Base-by-base conservation (phyloP, 2,113 vertebrate species). In the Paraplagusia blochii region DNA sequence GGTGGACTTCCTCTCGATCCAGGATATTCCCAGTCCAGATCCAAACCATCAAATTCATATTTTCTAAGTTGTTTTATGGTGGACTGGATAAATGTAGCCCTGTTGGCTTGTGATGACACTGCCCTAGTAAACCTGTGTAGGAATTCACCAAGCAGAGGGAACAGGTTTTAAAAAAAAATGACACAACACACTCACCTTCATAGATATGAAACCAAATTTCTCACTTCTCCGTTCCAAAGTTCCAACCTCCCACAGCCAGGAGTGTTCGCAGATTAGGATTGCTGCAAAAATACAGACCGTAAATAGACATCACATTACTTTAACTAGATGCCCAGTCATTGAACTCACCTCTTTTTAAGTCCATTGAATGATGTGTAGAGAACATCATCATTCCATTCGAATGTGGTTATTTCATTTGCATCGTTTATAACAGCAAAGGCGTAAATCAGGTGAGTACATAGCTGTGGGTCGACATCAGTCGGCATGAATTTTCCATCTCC, bases 371-470 rank as follows among this genome's bases (percentile, higher is more conserved):
- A 71, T 12, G 69, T 69, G 66, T 92, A 93, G 19, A 93, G 88
- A 7, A 61, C 79, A 38, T 86, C 86, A 0, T 94, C 93, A 0
- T 94, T 90, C 91, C 91, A 92, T 55, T 94, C 90, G 0, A 79
- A 81, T 1, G 90, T 91, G 34, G 77, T 72, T 57, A 94, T 82
- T 74, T 93, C 72, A 0, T 92, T 93, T 76, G 88, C 83, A 2
- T 82, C 45, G 19, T 72, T 69, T 66, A 93, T 93, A 11, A 87
- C 89, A 51, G 93, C 67, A 15, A 95, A 95, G 63, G 93, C 92
- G 10, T 95, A 95, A 40, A 94, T 82, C 54, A 95, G 81, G 22
- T 95, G 93, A 17, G 68, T 85, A 11, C 93, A 94, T 18, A 94
- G 85, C 60, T 60, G 79, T 1, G 93, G 90, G 50, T 94, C 78